phyloP scores from a whole-genome alignment of 2,888 invertebrate species.

The Tethea ocularis region DNA sequence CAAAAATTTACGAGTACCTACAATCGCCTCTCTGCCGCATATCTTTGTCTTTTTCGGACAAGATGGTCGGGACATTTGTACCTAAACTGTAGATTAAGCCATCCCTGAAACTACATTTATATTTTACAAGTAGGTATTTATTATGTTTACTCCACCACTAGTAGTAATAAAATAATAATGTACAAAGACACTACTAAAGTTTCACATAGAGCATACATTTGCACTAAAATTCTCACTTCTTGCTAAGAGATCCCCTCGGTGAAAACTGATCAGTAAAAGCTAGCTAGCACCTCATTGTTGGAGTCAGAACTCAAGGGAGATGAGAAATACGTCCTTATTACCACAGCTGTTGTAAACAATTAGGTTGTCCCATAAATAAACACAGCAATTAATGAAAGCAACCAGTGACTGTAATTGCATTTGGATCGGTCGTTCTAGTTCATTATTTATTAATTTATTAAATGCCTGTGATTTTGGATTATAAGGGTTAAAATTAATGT shows the following conservation, averaged over 20 bases:
- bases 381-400: conserved; percentile 31
- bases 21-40: too few species aligned
- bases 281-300: not conserved
- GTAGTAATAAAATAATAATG: too few species aligned
- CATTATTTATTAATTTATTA: not conserved
- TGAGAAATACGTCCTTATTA: conserved; percentile 1
- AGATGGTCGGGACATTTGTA: too few species aligned
- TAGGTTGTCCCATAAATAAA: conserved; percentile 33
- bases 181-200: too few species aligned
- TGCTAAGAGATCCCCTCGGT: not conserved
- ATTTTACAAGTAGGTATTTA: too few species aligned
- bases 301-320: not conserved
- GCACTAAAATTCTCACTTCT: not conserved
- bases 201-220: not conserved
- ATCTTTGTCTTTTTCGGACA: too few species aligned
- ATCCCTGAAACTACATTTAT: too few species aligned
- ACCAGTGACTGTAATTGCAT: conserved; percentile 24
- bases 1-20: too few species aligned
- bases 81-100: too few species aligned
- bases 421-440: conserved; percentile 17
- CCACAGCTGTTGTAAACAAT: conserved; percentile 33
- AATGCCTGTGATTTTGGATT: not conserved
- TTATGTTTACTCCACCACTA: too few species aligned
- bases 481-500: not conserved
- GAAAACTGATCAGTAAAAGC: not conserved